Evolutionary conservation across 2,888 invertebrate genomes (phyloP).

Genomic region (Mythimna lalbum): DNA sequence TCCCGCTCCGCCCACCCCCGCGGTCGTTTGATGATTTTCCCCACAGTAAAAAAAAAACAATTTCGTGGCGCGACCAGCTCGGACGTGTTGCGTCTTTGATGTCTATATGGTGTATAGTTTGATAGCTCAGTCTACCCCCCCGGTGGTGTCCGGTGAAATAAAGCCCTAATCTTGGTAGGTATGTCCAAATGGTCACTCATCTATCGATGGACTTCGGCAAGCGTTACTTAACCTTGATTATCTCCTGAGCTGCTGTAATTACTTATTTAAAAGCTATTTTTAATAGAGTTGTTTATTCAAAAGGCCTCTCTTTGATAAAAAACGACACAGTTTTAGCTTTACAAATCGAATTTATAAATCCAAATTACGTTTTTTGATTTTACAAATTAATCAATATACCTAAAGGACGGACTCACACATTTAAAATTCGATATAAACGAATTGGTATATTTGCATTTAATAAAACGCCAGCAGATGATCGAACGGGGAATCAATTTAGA

Average conservation of each 20-base stretch:
- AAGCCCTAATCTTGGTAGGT: no score
- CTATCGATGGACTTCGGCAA: no score
- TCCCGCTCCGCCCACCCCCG: no score
- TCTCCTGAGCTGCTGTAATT: neutral
- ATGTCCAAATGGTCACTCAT: no score
- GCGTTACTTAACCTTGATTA: no score
- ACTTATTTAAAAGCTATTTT: neutral
- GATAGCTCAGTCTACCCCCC: no score
- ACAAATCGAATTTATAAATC: neutral
- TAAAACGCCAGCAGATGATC: constrained; percentile 23
- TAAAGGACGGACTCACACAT: neutral
- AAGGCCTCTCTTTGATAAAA: neutral
- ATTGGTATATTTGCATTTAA: constrained; percentile 17
- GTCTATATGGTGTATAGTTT: no score
- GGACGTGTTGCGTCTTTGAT: no score
- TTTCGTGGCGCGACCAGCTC: no score
- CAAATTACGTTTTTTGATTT: neutral
- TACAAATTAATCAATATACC: neutral
- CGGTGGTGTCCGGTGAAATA: no score
- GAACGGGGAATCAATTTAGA: constrained; percentile 19
- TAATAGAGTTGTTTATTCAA: neutral
- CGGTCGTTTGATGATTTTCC: no score
- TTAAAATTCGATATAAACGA: constrained; percentile 11
- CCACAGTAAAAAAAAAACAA: no score
- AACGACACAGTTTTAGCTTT: neutral